Evolutionary conservation across 2,888 invertebrate genomes (phyloP), one percentile per base, ranked within the genome.

Genomic region (Ecdyonurus torrentis): DNA sequence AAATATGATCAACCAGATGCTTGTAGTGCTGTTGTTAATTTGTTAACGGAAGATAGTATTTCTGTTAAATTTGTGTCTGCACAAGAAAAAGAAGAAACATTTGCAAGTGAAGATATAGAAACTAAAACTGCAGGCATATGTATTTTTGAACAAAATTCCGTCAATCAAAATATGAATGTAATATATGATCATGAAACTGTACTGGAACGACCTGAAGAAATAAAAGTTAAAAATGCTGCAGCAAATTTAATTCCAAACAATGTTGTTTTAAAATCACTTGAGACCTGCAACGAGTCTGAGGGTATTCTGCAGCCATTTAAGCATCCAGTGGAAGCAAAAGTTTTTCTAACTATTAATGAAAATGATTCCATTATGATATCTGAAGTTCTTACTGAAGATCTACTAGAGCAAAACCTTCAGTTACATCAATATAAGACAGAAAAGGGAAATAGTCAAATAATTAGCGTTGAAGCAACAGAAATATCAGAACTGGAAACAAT

Each of bases 271-370:
- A 70, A 79, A 25, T 78, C 79, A 5, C 78, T 82, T 68, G 77
- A 83, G 0, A 71, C 81, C n/a, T 70, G 83, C 7, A 84, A 86
- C 73, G 89, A 89, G 75, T 80, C 81, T 55, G 86, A 86, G 77
- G 78, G 77, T 59, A 75, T 79, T 59, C 78, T 86, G 24, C 68
- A 74, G 18, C 70, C 78, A 19, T 77, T 77, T 63, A 76, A 77
- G 60, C 77, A 79, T 62, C 82, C 82, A 65, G 74, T 76, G 19
- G 70, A 72, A 63, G 80, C 75, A 23, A 72, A 74, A 59, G 87
- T 86, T n/a, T 81, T 10, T 37, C 15, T 15, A 37, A 10, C 5
- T 15, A 68, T 88, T 7, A 78, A 79, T 65, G 75, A 82, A 24
- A 77, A 80, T 67, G 83, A 85, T 71, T 75, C 83, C 50, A 71